Evolutionary conservation across 2,797 vertebrate species (phyloP), one percentile per base, ranked within the genome.

Genomic region (Lepus oiostolus): DNA sequence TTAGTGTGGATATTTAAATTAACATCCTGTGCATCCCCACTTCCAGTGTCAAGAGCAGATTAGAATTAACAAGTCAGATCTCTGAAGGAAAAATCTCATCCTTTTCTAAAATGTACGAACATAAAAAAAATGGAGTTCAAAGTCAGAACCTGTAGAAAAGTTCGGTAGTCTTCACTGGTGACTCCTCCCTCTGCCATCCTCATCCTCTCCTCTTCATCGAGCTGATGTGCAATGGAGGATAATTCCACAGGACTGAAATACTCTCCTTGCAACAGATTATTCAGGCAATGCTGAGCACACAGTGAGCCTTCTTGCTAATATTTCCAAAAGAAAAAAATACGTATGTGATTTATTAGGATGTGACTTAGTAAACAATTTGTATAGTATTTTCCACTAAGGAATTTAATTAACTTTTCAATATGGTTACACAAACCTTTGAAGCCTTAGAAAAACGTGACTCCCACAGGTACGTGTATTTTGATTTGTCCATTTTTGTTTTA

Each of bases 121-220:
- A 9, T 30, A 58, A 5, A 58, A 21, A 58, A 58, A 21, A 21
- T 21, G 16, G 32, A 94, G 71, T 30, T 70, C 74, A 90, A 62
- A 7, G 76, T 62, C 87, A 9, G 96, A 98, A 99, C 99, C 99
- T 99, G 99, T 98, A 99, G 98, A 96, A 99, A 99, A 0, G 99
- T 99, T 95, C 99, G 99, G 82, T 99, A 99, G 97, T 99, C 99
- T 94, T 99, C 99, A 89, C 99, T 99, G 62, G 99, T 99, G 71
- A 99, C 98, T 6, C 99, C 99, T 93, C 99, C 99, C 92, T 99
- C 99, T 3, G 99, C 99, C 99, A 99, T 99, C 92, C 99, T 99
- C 98, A 99, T 99, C 91, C 99, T 98, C 95, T 99, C 99, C 96
- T 99, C 99, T 96, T 99, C 99, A 97, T 99, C 99, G 14, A 99